A percentile compares a stretch with the other conserved stretches of the same genome.
These are phyloP conservation scores for Lepetodrilus schrolli DNA, from an alignment of 2,888 invertebrate species.

Conservation along the genomic window DNA sequence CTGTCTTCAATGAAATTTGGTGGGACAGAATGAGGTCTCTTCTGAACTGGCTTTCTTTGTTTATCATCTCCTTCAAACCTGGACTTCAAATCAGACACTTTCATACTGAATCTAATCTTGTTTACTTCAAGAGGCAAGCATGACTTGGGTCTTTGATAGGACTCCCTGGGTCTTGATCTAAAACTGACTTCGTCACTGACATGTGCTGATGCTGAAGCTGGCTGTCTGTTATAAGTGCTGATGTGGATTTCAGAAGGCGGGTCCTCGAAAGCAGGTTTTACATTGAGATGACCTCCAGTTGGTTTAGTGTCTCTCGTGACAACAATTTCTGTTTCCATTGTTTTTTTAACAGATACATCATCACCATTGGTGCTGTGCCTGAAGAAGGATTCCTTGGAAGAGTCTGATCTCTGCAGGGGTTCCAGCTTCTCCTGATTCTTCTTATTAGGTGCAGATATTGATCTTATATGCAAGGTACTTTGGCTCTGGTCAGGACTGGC, in stretches of 20 bases:
- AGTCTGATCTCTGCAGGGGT: constrained; percentile 48
- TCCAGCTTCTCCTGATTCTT: neutral
- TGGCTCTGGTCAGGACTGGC: constrained; percentile 39
- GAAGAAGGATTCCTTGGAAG: constrained; percentile 60
- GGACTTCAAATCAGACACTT: neutral
- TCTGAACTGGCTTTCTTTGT: no score
- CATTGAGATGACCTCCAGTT: neutral
- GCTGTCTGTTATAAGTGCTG: no score
- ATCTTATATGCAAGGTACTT: constrained; percentile 61
- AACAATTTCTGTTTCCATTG: neutral
- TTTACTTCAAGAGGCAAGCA: neutral
- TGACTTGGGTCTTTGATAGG: neutral
- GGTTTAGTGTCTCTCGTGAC: neutral
- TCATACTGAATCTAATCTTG: neutral
- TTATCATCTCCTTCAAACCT: constrained; percentile 23
- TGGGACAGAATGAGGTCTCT: constrained; percentile 11
- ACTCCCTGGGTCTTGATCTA: neutral
- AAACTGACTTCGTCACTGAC: no score
- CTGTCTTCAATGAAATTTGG: neutral
- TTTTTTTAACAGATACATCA: neutral
- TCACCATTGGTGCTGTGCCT: no score
- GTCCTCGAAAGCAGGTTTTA: no score
- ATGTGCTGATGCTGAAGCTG: no score
- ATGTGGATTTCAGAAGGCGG: no score
- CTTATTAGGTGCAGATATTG: constrained; percentile 61